phyloP scores from a whole-genome alignment of 2,797 vertebrate genomes.

The Dryobates pubescens region DNA sequence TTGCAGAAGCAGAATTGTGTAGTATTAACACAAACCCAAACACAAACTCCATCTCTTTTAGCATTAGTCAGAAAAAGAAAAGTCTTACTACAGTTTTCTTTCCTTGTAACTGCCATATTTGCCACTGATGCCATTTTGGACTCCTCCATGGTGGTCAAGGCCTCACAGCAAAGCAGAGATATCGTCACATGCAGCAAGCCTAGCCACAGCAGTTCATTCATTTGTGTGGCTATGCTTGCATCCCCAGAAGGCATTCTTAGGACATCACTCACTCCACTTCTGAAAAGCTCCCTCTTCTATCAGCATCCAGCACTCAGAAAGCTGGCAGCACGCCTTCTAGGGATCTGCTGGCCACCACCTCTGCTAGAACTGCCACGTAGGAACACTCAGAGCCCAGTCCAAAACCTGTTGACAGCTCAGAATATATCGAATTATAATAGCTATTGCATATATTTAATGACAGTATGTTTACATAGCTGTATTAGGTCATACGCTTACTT shows the following conservation, averaged over 20 bases:
- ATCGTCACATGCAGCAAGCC: background rate
- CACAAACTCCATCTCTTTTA: background rate
- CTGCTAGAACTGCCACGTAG: background rate
- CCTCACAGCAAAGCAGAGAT: background rate
- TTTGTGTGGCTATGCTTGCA: fast-evolving
- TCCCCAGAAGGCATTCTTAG: background rate
- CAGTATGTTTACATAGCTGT: background rate
- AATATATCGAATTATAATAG: background rate
- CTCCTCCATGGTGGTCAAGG: background rate
- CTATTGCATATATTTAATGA: conserved; percentile 13
- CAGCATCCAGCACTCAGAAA: background rate
- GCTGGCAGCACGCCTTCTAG: background rate
- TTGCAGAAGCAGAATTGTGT: background rate
- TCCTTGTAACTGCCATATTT: background rate
- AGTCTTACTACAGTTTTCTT: background rate
- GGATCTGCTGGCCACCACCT: background rate
- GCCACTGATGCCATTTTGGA: background rate
- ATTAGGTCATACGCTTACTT: conserved; percentile 4
- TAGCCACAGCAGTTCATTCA: background rate
- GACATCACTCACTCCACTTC: background rate
- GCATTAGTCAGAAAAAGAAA: background rate
- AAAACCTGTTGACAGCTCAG: conserved; percentile 33
- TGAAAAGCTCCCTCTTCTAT: background rate
- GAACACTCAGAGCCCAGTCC: background rate
- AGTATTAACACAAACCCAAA: background rate